Evolutionary conservation across 92 coral and sea anemone genomes (phyloP), one percentile per base, ranked within the genome.

Genomic region (Micromussa lordhowensis): DNA sequence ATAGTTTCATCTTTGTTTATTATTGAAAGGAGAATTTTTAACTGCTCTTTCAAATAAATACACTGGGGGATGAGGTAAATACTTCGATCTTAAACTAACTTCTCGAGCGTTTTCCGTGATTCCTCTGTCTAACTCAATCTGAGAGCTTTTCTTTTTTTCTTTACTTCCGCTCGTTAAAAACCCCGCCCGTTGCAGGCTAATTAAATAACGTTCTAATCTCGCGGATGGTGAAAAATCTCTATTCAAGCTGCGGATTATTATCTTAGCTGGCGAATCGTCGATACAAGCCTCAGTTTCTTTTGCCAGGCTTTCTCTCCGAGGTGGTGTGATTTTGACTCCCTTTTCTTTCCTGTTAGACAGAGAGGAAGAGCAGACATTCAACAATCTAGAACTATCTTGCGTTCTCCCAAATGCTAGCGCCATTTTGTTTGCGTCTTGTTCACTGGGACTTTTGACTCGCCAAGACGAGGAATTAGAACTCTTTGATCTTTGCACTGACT

Each of bases 41-140:
- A 74, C 81, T 58, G 74, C 76, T 21, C 83, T 86, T 48, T 82
- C 73, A 73, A 93, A 93, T 40, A 93, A 80, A 49, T 87, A 74
- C 12, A 93, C 87, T 0, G 95, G 95, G 13, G 87, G 88, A 54
- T 64, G 90, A 32, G 91, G 95, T 3, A 82, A 54, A 61, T 34
- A 83, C 79, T 82, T 83, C 13, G 92, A 89, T 15, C 71, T 89
- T 10, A 89, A 84, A 28, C 34, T 78, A 17, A 89, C 15, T 35
- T 28, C 61, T 54, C 89, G 68, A 6, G 29, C 92, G 53, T 79
- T 76, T 26, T 36, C 75, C 8, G 89, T 89, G 17, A 79, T 30
- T 63, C 21, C 68, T 30, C 64, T 64, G 77, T 66, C 74, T 58
- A 89, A 30, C 49, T 70, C 77, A 21, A 48, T 75, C 57, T 34